Base-by-base conservation (phyloP, 2,888 invertebrate genomes). In the Acronicta psi region DNA sequence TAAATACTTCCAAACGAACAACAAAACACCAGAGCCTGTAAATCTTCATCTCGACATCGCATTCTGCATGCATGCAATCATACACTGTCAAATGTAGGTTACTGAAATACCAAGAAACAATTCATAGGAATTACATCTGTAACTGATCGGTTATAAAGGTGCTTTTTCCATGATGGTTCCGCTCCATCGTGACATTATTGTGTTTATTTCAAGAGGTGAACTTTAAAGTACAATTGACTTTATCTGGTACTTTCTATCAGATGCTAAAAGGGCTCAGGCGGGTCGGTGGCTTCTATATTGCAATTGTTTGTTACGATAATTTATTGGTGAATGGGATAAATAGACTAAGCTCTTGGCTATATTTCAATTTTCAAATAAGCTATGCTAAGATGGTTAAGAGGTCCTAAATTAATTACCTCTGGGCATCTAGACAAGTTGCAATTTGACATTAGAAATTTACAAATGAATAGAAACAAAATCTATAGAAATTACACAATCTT, bases 131-230 rank as follows among this genome's bases (percentile, higher is more conserved):
- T 55, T 53, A 41, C 44, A 62, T 42, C 62, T 61, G 16, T 74
- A 53, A 34, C 7, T 0, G 0, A 0, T 0, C 3, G 17, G 34
- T 2, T 14, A 31, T 66, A 77, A 43, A 59, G 44, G 13, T 47
- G 53, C 43, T 63, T 63, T 52, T 69, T 40, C 54, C 34, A 25
- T 64, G 45, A 29, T 34, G 40, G n/a, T 5, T 34, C 16, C 2
- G 29, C 41, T 38, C 38, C 66, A 67, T 68, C 76, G 60, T 84
- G 87, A 82, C 87, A 87, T 88, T 86, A 85, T 59, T 79, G 70
- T 53, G 76, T 80, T 85, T 90, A 89, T 89, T 89, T 89, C 83
- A 81, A 87, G 87, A 82, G 73, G 40, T 88, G 88, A 88, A 86
- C 88, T 88, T 88, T 87, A 77, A 81, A 86, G 87, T 73, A 75